Evolutionary conservation across 2,113 vertebrate genomes (phyloP).

Genomic region (Dromas ardeola): DNA sequence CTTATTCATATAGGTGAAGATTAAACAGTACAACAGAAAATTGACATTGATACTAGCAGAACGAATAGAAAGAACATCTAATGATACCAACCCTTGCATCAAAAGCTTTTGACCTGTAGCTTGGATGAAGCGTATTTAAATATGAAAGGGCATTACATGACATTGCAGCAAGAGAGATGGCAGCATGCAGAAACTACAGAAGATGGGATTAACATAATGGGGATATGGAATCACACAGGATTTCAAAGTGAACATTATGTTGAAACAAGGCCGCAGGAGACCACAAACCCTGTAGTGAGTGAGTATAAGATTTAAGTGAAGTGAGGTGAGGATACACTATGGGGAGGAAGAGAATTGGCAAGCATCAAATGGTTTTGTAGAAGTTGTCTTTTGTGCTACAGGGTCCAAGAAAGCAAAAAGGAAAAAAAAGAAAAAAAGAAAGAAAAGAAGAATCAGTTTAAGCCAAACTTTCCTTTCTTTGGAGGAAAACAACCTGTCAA

Average conservation of each 20-base stretch:
- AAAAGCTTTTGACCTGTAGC: neutral
- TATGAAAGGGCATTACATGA: neutral
- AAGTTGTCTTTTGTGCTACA: neutral
- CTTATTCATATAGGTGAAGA: neutral
- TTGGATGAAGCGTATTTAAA: neutral
- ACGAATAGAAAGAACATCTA: neutral
- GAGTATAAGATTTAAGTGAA: neutral
- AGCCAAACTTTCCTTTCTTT: neutral
- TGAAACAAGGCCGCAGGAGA: neutral
- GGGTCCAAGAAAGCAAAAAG: neutral
- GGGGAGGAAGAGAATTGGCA: neutral
- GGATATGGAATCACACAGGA: neutral
- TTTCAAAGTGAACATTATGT: neutral
- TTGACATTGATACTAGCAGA: neutral
- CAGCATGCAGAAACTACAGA: neutral
- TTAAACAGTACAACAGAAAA: neutral
- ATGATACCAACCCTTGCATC: neutral
- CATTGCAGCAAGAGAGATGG: neutral
- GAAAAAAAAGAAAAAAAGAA: neutral
- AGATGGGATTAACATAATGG: neutral
- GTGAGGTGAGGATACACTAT: neutral
- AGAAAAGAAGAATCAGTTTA: neutral
- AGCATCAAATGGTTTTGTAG: neutral
- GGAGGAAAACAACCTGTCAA: neutral
- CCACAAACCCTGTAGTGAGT: neutral